phyloP scores from a whole-genome alignment of 2,888 invertebrate species.

The Cheiracanthium punctorium region DNA sequence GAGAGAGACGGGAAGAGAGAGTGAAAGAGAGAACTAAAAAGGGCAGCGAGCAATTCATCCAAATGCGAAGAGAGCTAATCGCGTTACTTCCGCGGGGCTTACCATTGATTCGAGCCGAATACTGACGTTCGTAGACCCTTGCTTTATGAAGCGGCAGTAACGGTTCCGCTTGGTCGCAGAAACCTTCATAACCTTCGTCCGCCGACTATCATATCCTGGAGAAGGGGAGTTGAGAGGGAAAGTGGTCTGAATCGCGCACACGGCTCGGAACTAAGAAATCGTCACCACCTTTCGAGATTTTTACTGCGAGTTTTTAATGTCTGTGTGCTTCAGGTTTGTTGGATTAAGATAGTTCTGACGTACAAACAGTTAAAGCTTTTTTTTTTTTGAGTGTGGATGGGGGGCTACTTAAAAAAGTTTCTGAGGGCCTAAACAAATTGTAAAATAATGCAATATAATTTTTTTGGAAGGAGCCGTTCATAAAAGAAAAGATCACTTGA shows the following conservation, averaged over 20 bases:
- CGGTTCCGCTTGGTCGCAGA: conserved; percentile 39
- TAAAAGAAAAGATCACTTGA: too few species aligned
- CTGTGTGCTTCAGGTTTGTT: too few species aligned
- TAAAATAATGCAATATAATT: too few species aligned
- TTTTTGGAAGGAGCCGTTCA: too few species aligned
- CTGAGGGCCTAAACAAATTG: too few species aligned
- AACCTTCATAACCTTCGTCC: conserved; percentile 51
- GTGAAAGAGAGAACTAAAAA: conserved; percentile 27
- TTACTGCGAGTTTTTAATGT: too few species aligned
- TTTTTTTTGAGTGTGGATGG: too few species aligned
- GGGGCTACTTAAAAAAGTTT: too few species aligned
- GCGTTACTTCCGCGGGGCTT: conserved; percentile 58
- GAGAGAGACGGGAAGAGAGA: neutral
- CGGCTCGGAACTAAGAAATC: too few species aligned
- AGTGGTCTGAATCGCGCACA: conserved; percentile 26
- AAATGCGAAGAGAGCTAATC: conserved; percentile 59
- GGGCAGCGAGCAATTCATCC: conserved; percentile 56
- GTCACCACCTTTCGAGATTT: too few species aligned
- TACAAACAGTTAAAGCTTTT: too few species aligned
- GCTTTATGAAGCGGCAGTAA: conserved; percentile 66
- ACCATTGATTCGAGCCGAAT: conserved; percentile 40
- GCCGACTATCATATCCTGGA: neutral
- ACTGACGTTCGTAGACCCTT: conserved; percentile 35
- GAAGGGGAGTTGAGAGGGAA: conserved; percentile 7
- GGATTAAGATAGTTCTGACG: too few species aligned